Conservation (phyloP, 2,113 vertebrate species). For the Catharus fuscescens region DNA sequence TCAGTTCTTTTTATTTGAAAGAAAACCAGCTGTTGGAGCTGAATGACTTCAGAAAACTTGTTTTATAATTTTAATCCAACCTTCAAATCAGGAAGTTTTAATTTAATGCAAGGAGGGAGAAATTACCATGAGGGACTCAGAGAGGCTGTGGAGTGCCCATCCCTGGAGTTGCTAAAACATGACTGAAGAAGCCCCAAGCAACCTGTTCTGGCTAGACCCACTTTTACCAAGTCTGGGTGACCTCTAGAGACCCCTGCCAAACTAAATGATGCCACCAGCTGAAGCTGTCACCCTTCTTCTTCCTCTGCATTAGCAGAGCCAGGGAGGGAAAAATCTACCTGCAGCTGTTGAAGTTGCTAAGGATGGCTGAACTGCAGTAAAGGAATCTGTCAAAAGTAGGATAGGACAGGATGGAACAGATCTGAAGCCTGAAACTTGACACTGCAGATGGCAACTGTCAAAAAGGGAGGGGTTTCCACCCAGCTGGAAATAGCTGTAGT, state of each 20-base stretch:
- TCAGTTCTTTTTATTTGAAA: background rate
- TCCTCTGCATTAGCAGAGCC: background rate
- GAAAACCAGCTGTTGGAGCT: background rate
- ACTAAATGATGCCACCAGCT: background rate
- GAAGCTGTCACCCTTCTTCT: background rate
- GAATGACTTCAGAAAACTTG: background rate
- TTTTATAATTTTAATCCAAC: background rate
- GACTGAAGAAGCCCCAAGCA: background rate
- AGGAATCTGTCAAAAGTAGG: background rate
- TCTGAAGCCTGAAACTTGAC: background rate
- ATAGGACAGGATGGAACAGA: background rate
- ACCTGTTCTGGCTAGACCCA: background rate
- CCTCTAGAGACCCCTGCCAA: background rate
- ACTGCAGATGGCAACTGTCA: background rate
- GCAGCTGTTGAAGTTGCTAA: background rate
- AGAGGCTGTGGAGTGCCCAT: background rate
- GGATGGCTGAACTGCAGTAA: background rate
- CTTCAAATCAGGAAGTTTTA: background rate
- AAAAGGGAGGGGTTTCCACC: background rate
- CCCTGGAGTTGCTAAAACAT: background rate
- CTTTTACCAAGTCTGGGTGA: background rate
- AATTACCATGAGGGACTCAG: fast-evolving
- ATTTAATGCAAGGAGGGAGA: background rate
- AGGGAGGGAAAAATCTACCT: background rate
- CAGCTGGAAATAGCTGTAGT: background rate